Evolutionary conservation across 2,113 vertebrate genomes (phyloP).

Genomic region (Mola mola): DNA sequence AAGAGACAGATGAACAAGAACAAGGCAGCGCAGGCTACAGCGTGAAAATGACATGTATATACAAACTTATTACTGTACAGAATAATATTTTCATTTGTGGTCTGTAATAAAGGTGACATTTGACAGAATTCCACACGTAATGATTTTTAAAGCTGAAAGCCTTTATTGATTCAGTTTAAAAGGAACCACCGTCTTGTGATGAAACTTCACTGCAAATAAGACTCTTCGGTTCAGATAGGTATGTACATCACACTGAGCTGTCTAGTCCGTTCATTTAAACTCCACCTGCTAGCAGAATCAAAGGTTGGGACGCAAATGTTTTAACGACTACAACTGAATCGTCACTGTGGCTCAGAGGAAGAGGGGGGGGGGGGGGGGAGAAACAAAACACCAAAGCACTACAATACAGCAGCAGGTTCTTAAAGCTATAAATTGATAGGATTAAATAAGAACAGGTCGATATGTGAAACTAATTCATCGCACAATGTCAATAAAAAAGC

Average conservation of each 20-base stretch:
- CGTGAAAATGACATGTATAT: constrained; percentile 11
- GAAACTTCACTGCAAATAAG: constrained; percentile 66
- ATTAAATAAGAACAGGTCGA: constrained; percentile 33
- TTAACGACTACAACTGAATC: constrained; percentile 46
- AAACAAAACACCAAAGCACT: constrained; percentile 42
- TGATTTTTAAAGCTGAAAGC: constrained; percentile 16
- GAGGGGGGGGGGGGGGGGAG: constrained; percentile 47
- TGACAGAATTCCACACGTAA: too few species aligned
- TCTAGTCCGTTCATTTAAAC: constrained; percentile 20
- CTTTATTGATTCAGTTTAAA: constrained; percentile 74
- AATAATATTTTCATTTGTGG: constrained; percentile 17
- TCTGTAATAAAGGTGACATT: constrained; percentile 43
- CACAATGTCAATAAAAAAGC: constrained; percentile 29
- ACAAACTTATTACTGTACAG: constrained; percentile 40
- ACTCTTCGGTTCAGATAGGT: constrained; percentile 45
- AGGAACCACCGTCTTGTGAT: constrained; percentile 55
- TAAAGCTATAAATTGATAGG: constrained; percentile 67
- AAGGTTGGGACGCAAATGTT: constrained; percentile 33
- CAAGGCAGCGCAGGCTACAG: background rate
- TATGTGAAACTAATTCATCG: constrained; percentile 35
- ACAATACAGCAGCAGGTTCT: constrained; percentile 43
- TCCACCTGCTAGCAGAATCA: constrained; percentile 27
- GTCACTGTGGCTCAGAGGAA: background rate
- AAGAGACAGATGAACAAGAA: constrained; percentile 61
- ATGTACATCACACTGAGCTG: constrained; percentile 58